These are phyloP conservation scores for Plagodis dolabraria DNA, from an alignment of 2,888 invertebrate genomes.

Conservation along the genomic window DNA sequence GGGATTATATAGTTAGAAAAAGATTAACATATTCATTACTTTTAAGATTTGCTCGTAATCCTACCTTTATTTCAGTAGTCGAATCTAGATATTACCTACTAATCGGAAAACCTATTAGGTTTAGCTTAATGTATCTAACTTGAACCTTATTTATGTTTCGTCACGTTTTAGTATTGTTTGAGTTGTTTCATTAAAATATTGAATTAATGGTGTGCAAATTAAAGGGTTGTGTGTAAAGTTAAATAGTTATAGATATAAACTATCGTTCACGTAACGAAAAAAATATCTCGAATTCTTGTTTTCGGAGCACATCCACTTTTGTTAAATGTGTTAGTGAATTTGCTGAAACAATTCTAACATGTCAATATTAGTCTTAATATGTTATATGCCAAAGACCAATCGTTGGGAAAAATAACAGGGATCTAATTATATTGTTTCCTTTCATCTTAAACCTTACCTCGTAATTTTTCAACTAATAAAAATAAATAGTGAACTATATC, in stretches of 20 bases:
- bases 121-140: slow-evolving; percentile 41
- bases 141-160: slow-evolving; percentile 52
- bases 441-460: slow-evolving; percentile 69
- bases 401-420: slow-evolving; percentile 79
- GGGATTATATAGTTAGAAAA: slow-evolving; percentile 72
- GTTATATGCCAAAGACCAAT: slow-evolving; percentile 82
- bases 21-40: slow-evolving; percentile 82
- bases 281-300: slow-evolving; percentile 55
- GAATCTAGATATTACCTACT: slow-evolving; percentile 70
- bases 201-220: slow-evolving; percentile 82
- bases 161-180: slow-evolving; percentile 57
- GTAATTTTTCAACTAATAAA: slow-evolving; percentile 44
- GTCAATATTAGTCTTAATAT: slow-evolving; percentile 67
- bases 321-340: slow-evolving; percentile 44
- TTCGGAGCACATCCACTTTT: slow-evolving; percentile 53
- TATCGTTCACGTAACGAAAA: slow-evolving; percentile 67
- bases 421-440: slow-evolving; percentile 71
- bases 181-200: slow-evolving; percentile 65
- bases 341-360: slow-evolving; percentile 59
- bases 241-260: slow-evolving; percentile 80
- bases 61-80: slow-evolving; percentile 76
- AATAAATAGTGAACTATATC: slow-evolving; percentile 64
- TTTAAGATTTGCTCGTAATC: slow-evolving; percentile 76
- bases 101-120: slow-evolving; percentile 62
- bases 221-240: slow-evolving; percentile 85